Conservation (phyloP, 2,888 invertebrate species). For the Leistus spinibarbis region DNA sequence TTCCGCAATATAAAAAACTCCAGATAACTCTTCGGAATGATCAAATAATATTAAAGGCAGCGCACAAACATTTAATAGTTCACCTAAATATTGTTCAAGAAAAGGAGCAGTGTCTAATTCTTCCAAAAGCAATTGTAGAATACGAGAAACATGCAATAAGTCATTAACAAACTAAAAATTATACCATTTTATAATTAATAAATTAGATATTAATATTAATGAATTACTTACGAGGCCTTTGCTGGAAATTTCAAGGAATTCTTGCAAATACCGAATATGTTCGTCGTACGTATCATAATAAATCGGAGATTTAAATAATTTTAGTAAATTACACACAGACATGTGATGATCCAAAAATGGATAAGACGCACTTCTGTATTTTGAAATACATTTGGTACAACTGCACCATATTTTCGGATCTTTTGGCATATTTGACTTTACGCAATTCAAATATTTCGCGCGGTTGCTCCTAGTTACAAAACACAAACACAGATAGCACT, state of each 20-base stretch:
- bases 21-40: conserved; percentile 45
- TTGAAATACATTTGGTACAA: conserved; percentile 17
- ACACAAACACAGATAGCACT: background rate
- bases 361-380: conserved; percentile 3
- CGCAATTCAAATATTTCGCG: background rate
- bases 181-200: conserved; percentile 6
- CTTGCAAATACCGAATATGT: conserved; percentile 40
- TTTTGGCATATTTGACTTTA: conserved; percentile 16
- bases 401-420: background rate
- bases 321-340: conserved; percentile 40
- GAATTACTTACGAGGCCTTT: conserved; percentile 41
- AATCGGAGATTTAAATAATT: conserved; percentile 41
- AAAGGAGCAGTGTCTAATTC: conserved; percentile 42
- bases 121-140: conserved; percentile 51
- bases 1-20: conserved; percentile 34
- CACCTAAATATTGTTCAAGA: conserved; percentile 48
- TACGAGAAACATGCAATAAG: conserved; percentile 49
- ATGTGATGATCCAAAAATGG: conserved; percentile 19
- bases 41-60: conserved; percentile 50
- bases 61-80: conserved; percentile 50
- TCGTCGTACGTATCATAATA: conserved; percentile 39
- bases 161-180: conserved; percentile 52
- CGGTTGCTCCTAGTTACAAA: background rate
- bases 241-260: conserved; percentile 41
- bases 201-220: background rate